Evolutionary conservation across 2,888 invertebrate genomes (phyloP), one percentile per base, ranked within the genome.

Genomic region (Hesperia comma): DNA sequence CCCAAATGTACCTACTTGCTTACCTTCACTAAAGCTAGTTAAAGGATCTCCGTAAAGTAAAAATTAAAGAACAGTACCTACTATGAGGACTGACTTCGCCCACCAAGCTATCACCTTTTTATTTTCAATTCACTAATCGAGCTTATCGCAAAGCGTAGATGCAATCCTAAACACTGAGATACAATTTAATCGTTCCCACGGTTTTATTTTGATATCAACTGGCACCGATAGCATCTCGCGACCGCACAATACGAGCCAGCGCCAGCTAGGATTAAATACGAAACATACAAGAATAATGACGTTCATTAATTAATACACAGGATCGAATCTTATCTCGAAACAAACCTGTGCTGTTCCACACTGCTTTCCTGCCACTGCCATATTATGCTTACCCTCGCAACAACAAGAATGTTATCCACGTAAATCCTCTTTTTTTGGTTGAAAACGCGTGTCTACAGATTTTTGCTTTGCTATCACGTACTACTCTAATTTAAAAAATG

Each of bases 271-370:
- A 63, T 63, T 58, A 51, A 64, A 64, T 49, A 33, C 40, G 51
- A 58, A 63, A 21, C 37, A 53, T 57, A 15, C 62, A 75, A 78
- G 79, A 84, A 73, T 81, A 81, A 84, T 84, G 77, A 71, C 58
- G 57, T 71, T 74, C 83, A 84, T 84, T 83, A 83, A 83, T 83
- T 81, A 82, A 81, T 82, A 79, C 62, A 53, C 37, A 58, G 57
- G 57, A 64, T 64, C 53, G 15, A 58, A 58, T 64, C 58, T 64
- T 64, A 64, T 64, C 64, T 64, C 19, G 15, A 51, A 41, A 32
- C 41, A 51, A 41, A 32, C 71, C 69, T 72, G 54, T 17, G n/a
- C 12, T 40, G 49, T 73, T 74, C 72, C 73, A 68, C 67, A 33
- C 32, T n/a, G 41, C 10, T 15, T 68, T 15, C 12, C 37, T 53